Conservation (phyloP, 2,113 vertebrate species). For the Rhea americana region DNA sequence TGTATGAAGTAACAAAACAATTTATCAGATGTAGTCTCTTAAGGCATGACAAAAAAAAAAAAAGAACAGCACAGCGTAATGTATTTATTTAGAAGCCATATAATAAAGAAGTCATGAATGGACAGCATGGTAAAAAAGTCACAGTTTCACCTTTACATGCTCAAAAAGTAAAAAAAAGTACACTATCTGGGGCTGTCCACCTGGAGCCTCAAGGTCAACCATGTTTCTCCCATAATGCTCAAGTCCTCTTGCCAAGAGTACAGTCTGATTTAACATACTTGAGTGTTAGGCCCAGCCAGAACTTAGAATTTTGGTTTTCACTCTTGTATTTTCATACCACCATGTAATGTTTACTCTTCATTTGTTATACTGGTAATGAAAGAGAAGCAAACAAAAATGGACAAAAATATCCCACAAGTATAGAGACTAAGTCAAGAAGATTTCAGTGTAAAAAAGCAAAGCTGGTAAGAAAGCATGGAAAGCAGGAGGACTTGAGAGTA, state of each 20-base stretch:
- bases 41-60: background rate
- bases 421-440: background rate
- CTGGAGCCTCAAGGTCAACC: background rate
- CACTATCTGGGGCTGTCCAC: background rate
- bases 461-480: background rate
- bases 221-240: rapidly evolving
- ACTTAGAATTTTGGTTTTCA: background rate
- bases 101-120: background rate
- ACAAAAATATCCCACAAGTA: background rate
- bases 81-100: background rate
- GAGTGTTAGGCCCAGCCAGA: background rate
- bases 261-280: background rate
- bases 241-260: background rate
- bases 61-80: background rate
- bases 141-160: rapidly evolving
- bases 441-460: background rate
- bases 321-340: background rate
- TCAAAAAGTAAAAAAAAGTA: background rate
- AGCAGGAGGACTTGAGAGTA: background rate
- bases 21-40: background rate
- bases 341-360: background rate
- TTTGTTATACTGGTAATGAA: background rate
- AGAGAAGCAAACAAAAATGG: background rate
- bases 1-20: background rate
- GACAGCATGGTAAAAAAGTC: background rate